These are phyloP conservation scores for Oscheius sp. DNA, from an alignment of 2,888 invertebrate genomes.

Conservation along the genomic window DNA sequence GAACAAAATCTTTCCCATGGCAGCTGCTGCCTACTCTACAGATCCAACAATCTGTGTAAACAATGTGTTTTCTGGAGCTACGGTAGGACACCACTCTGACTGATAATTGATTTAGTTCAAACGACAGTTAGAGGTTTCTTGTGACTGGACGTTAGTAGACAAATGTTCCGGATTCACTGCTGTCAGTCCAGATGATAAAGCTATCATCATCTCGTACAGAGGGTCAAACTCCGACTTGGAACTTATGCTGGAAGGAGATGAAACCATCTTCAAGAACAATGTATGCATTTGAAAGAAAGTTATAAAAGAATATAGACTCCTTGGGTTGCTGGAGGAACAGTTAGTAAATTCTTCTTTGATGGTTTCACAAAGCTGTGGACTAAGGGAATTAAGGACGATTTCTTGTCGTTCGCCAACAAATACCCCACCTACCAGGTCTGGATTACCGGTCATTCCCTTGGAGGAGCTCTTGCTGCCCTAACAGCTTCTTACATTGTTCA, in stretches of 20 bases:
- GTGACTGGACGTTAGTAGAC: conserved; percentile 44
- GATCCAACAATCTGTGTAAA: conserved; percentile 15
- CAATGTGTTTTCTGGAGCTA: conserved; percentile 8
- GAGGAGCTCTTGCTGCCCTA: conserved; percentile 58
- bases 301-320: conserved; percentile 40
- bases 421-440: conserved; percentile 53
- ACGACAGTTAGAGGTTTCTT: conserved; percentile 40
- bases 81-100: conserved; percentile 5
- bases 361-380: conserved; percentile 53
- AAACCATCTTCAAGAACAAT: conserved; percentile 43
- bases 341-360: conserved; percentile 53
- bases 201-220: conserved; percentile 51
- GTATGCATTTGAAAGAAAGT: conserved; percentile 4
- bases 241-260: conserved; percentile 45
- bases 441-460: conserved; percentile 53
- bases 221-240: conserved; percentile 50
- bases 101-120: conserved; percentile 35
- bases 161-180: conserved; percentile 49
- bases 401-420: conserved; percentile 40
- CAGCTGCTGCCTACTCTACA: conserved; percentile 28
- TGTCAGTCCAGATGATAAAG: conserved; percentile 41
- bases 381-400: conserved; percentile 49
- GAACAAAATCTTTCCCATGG: conserved; percentile 21
- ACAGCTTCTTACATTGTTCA: conserved; percentile 51
- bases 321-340: conserved; percentile 51